Evolutionary conservation across 2,113 vertebrate species (phyloP).

Genomic region (Psettodes erumei): DNA sequence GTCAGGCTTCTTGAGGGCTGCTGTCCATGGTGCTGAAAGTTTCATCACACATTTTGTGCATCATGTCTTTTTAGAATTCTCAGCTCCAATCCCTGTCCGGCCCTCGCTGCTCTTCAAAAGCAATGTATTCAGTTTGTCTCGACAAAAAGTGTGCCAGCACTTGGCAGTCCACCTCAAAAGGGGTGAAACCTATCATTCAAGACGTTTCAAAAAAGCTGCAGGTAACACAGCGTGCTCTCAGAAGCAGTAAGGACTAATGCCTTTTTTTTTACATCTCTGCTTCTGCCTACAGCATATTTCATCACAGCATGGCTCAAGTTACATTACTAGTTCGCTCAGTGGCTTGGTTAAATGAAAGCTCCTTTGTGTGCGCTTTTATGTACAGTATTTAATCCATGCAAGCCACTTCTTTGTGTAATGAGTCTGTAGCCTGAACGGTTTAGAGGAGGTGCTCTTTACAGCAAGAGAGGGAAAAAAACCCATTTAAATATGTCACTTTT

Average conservation of each 20-base stretch:
- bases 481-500: slow-evolving; percentile 1
- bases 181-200: slow-evolving; percentile 69
- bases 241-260: slow-evolving; percentile 66
- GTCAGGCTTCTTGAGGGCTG: slow-evolving; percentile 46
- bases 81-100: slow-evolving; percentile 48
- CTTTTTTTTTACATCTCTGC: slow-evolving; percentile 52
- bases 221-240: slow-evolving; percentile 58
- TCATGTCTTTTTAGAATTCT: slow-evolving; percentile 59
- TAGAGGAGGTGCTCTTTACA: neutral
- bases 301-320: slow-evolving; percentile 68
- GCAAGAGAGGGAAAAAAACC: slow-evolving; percentile 4
- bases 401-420: slow-evolving; percentile 51
- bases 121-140: slow-evolving; percentile 72
- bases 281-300: slow-evolving; percentile 62
- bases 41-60: slow-evolving; percentile 69
- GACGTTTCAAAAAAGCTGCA: slow-evolving; percentile 57
- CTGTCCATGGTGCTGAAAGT: slow-evolving; percentile 84
- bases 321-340: slow-evolving; percentile 47
- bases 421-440: slow-evolving; percentile 36
- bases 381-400: slow-evolving; percentile 60
- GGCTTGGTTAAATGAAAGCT: slow-evolving; percentile 67
- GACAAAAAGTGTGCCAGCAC: slow-evolving; percentile 64
- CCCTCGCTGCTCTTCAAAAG: slow-evolving; percentile 66
- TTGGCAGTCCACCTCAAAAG: slow-evolving; percentile 58
- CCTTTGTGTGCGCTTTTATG: slow-evolving; percentile 58